These are phyloP conservation scores for Aquatica leii DNA, from an alignment of 2,888 invertebrate genomes.

Conservation along the genomic window DNA sequence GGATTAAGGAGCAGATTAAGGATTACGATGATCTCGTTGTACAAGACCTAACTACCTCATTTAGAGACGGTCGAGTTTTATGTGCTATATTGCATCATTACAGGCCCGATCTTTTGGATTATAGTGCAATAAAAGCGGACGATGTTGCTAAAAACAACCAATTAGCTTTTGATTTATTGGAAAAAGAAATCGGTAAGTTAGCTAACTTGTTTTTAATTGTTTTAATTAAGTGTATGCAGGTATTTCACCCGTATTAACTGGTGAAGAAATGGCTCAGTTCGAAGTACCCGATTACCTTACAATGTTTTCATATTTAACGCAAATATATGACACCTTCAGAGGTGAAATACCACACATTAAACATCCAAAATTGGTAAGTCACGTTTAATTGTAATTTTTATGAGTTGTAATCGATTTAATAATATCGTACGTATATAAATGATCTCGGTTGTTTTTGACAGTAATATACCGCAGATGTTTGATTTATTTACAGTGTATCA, in stretches of 20 bases:
- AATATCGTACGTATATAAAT: too few relatives aligned
- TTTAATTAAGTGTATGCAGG: constrained; percentile 54
- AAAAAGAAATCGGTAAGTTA: constrained; percentile 80
- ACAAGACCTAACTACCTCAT: constrained; percentile 73
- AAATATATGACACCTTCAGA: constrained; percentile 89
- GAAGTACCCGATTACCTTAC: constrained; percentile 76
- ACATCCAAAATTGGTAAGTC: constrained; percentile 74
- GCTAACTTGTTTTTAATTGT: background rate
- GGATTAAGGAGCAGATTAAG: constrained; percentile 79
- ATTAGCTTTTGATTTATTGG: constrained; percentile 85
- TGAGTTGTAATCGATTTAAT: background rate
- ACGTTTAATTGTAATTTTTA: background rate
- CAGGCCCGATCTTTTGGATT: constrained; percentile 88
- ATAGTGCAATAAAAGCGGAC: constrained; percentile 69
- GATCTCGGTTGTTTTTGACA: too few relatives aligned
- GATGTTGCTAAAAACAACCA: constrained; percentile 77
- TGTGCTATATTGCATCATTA: constrained; percentile 84
- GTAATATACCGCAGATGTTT: background rate
- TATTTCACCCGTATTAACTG: constrained; percentile 75
- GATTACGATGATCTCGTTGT: constrained; percentile 69
- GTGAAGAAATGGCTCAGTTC: constrained; percentile 77
- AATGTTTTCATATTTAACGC: constrained; percentile 84
- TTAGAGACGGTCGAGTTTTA: constrained; percentile 72
- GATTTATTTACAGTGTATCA: background rate
- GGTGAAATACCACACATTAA: constrained; percentile 88